A percentile compares a stretch with the other conserved stretches of the same genome.
Evolutionary conservation across 1,140 invertebrate genomes (phyloP).

Genomic region (Orchestia grillus): DNA sequence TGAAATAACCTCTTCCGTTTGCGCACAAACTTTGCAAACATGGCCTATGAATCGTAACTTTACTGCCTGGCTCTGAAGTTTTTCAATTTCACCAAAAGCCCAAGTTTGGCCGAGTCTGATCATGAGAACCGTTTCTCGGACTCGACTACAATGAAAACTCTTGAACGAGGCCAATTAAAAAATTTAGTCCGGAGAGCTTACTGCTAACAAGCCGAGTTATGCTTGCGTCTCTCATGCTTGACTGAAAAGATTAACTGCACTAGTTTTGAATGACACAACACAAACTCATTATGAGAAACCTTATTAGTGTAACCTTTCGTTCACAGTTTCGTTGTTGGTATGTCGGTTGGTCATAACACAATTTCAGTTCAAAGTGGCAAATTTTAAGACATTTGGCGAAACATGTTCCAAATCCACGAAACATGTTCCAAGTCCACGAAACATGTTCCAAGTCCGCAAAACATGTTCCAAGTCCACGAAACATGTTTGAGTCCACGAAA

Average conservation of each 20-base stretch:
- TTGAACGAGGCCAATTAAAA: background rate
- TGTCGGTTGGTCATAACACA: too few species aligned
- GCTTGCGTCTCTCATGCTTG: background rate
- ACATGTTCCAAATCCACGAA: too few species aligned
- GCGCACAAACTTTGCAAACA: background rate
- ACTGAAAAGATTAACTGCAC: background rate
- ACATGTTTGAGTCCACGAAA: too few species aligned
- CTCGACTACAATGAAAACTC: background rate
- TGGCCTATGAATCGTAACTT: background rate
- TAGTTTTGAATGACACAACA: too few species aligned
- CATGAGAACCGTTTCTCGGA: background rate
- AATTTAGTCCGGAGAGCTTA: background rate
- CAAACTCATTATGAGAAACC: too few species aligned
- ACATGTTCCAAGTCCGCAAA: too few species aligned
- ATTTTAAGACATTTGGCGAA: too few species aligned
- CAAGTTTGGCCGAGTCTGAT: background rate
- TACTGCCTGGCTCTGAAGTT: background rate
- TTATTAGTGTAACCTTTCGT: too few species aligned
- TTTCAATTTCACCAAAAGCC: background rate
- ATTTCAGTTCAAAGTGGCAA: too few species aligned
- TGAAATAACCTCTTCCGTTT: background rate
- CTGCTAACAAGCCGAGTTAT: background rate
- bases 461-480: too few species aligned
- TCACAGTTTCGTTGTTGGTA: too few species aligned
- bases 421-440: too few species aligned